phyloP scores from a whole-genome alignment of 1,140 invertebrate genomes.

The Hydropsyche tenuis region DNA sequence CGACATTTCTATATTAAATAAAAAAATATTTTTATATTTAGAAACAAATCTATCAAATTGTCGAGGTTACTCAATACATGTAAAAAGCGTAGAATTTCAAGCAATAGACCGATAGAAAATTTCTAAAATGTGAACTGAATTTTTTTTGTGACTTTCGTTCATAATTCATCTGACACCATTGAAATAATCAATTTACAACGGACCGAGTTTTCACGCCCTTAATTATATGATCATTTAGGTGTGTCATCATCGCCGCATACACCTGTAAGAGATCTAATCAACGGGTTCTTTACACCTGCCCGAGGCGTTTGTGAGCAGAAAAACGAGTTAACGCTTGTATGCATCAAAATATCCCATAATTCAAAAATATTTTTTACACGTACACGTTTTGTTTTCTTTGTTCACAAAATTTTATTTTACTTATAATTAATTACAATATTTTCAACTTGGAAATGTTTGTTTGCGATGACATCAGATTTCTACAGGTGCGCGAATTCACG shows the following conservation, averaged over 20 bases:
- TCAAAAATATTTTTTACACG: not conserved
- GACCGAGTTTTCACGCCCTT: slow-evolving; percentile 8
- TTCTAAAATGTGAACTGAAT: no score
- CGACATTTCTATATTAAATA: no score
- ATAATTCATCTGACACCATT: no score
- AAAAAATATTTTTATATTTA: no score
- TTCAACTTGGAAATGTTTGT: not conserved
- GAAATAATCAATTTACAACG: slow-evolving; percentile 15
- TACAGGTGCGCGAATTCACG: not conserved
- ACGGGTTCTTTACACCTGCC: slow-evolving; percentile 14
- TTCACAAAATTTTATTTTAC: no score
- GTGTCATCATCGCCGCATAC: slow-evolving; percentile 16
- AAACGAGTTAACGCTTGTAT: not conserved
- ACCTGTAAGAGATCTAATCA: slow-evolving; percentile 21
- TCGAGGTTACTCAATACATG: no score
- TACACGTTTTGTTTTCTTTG: not conserved
- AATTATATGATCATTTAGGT: slow-evolving; percentile 17
- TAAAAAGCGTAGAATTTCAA: no score
- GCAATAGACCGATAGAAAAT: no score
- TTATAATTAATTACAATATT: no score
- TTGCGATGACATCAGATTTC: slow-evolving; percentile 11
- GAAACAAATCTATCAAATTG: no score
- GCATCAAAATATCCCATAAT: not conserved
- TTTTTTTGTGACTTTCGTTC: no score
- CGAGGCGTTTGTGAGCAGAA: slow-evolving; percentile 3